A percentile compares a stretch with the other conserved stretches of the same genome.
phyloP scores from a whole-genome alignment of 1,140 invertebrate species.

The Macrosteles quadrilineatus region DNA sequence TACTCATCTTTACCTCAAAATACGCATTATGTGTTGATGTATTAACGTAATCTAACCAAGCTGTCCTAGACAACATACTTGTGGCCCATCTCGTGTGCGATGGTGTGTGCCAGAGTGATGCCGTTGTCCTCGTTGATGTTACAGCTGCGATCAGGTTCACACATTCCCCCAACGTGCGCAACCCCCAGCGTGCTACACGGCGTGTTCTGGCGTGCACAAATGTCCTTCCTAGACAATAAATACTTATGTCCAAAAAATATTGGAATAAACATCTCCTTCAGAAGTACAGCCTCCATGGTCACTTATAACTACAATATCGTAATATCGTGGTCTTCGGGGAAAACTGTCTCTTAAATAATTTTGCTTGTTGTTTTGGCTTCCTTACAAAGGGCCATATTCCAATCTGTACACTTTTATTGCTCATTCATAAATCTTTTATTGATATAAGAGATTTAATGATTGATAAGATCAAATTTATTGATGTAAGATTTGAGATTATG shows the following conservation, averaged over 20 bases:
- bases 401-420: neutral
- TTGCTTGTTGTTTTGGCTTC: too few species aligned
- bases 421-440: too few species aligned
- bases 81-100: slow-evolving; percentile 90
- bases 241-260: too few species aligned
- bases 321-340: too few species aligned
- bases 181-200: slow-evolving; percentile 83
- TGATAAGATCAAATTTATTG: too few species aligned
- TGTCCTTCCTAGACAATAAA: slow-evolving; percentile 65
- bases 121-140: slow-evolving; percentile 93
- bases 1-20: neutral
- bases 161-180: slow-evolving; percentile 89
- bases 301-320: too few species aligned
- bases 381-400: too few species aligned
- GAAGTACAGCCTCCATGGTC: too few species aligned
- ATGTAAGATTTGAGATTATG: too few species aligned
- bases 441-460: too few species aligned
- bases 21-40: slow-evolving; percentile 49
- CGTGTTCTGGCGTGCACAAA: slow-evolving; percentile 75
- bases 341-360: too few species aligned
- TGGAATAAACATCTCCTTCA: too few species aligned
- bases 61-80: slow-evolving; percentile 72
- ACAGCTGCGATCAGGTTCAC: slow-evolving; percentile 82
- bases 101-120: slow-evolving; percentile 87
- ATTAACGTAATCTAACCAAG: neutral